phyloP scores from a whole-genome alignment of 2,797 vertebrate species.

The Lates japonicus region DNA sequence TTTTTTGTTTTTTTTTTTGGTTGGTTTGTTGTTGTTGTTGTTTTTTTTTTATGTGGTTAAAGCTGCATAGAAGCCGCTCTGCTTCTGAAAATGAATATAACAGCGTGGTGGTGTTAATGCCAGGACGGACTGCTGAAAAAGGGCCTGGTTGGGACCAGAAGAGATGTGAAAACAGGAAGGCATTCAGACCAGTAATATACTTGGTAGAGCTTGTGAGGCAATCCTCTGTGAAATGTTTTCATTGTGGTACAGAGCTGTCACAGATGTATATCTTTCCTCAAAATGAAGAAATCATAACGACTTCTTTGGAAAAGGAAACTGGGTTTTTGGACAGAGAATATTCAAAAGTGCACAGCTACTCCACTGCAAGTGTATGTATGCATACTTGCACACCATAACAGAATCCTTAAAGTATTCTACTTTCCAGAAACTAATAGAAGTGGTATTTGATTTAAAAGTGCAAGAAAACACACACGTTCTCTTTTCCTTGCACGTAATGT shows the following conservation, averaged over 20 bases:
- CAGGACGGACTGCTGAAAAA: conserved; percentile 12
- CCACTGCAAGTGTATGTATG: not conserved
- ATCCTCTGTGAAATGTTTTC: conserved; percentile 39
- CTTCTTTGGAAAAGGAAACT: conserved; percentile 40
- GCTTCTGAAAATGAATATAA: conserved; percentile 20
- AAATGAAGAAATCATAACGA: conserved; percentile 41
- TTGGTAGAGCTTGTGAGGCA: conserved; percentile 35
- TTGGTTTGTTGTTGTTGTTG: no score
- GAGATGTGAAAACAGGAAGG: conserved; percentile 15
- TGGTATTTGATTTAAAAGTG: conserved; percentile 26
- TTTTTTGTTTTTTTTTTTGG: no score
- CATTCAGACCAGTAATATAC: conserved; percentile 18
- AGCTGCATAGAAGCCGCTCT: conserved; percentile 13
- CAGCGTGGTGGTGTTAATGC: conserved; percentile 20
- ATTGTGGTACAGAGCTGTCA: conserved; percentile 31
- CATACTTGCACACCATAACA: conserved; percentile 6
- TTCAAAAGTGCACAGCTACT: conserved; percentile 8
- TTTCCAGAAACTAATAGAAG: conserved; percentile 38
- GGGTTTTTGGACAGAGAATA: conserved; percentile 22
- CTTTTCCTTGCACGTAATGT: conserved; percentile 1
- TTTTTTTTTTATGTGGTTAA: not conserved
- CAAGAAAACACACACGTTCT: not conserved
- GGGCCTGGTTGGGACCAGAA: not conserved
- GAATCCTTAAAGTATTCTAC: not conserved
- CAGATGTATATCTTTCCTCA: conserved; percentile 25